A percentile compares a stretch with the other conserved stretches of the same genome.
Conservation (phyloP, 2,113 vertebrate species). For the Rhea americana region DNA sequence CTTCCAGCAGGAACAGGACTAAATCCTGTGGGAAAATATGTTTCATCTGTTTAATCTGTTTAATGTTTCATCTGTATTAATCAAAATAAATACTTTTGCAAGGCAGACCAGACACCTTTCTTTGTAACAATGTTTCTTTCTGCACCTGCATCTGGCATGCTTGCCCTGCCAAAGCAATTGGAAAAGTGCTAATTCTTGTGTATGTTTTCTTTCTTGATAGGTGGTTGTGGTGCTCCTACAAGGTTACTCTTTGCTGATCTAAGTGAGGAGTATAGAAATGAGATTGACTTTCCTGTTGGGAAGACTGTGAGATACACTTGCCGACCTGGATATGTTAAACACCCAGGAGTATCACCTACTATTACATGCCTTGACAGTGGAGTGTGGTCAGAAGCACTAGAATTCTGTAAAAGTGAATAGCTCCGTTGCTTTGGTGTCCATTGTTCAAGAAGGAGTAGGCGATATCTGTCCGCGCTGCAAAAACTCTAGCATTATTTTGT, state of each 20-base stretch:
- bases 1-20: not conserved
- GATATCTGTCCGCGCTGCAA: slow-evolving; percentile 37
- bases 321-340: slow-evolving; percentile 57
- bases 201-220: slow-evolving; percentile 62
- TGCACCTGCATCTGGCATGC: accelerated
- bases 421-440: slow-evolving; percentile 22
- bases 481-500: not conserved
- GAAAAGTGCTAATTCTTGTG: not conserved
- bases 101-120: not conserved
- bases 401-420: slow-evolving; percentile 74
- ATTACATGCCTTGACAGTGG: slow-evolving; percentile 54
- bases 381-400: slow-evolving; percentile 65
- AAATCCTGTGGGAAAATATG: not conserved
- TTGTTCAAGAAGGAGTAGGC: not conserved
- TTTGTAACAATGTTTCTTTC: not conserved
- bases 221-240: slow-evolving; percentile 56
- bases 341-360: not conserved
- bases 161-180: not conserved
- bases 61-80: not conserved
- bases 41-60: not conserved
- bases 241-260: slow-evolving; percentile 66
- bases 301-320: slow-evolving; percentile 64
- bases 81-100: not conserved
- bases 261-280: slow-evolving; percentile 14
- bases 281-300: slow-evolving; percentile 67